These are phyloP conservation scores for Neosilurus mollespiculum DNA, from an alignment of 2,797 vertebrate species.

Conservation along the genomic window DNA sequence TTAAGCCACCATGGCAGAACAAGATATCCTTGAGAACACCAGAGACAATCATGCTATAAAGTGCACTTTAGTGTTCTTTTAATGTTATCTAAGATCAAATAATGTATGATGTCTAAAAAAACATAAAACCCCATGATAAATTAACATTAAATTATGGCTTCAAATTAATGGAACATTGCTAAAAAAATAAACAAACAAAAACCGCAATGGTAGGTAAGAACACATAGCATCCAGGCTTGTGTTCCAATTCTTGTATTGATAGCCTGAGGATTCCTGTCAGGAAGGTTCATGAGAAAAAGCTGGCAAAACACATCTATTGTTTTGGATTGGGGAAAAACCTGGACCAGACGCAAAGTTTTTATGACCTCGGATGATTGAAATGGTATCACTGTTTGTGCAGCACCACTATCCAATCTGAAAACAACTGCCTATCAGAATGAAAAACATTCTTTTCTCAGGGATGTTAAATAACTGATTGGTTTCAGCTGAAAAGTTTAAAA, in stretches of 20 bases:
- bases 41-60: not conserved
- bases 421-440: constrained; percentile 33
- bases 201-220: not conserved
- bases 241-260: constrained; percentile 24
- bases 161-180: not conserved
- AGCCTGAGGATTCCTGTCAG: constrained; percentile 28
- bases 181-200: not conserved
- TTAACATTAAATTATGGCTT: not conserved
- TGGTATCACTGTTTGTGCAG: constrained; percentile 66
- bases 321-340: constrained; percentile 50
- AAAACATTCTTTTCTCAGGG: constrained; percentile 52
- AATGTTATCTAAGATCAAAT: not conserved
- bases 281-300: constrained; percentile 43
- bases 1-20: not conserved
- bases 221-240: constrained; percentile 22
- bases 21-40: not conserved
- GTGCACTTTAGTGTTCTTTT: not conserved
- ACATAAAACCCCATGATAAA: not conserved
- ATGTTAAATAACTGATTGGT: constrained; percentile 40
- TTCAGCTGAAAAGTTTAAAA: constrained; percentile 49
- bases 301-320: constrained; percentile 55
- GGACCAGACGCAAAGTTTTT: constrained; percentile 51
- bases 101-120: not conserved
- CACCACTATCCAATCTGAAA: constrained; percentile 51
- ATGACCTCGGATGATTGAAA: constrained; percentile 53